Conservation (phyloP, 2,113 vertebrate species). For the Nettapus auritus region DNA sequence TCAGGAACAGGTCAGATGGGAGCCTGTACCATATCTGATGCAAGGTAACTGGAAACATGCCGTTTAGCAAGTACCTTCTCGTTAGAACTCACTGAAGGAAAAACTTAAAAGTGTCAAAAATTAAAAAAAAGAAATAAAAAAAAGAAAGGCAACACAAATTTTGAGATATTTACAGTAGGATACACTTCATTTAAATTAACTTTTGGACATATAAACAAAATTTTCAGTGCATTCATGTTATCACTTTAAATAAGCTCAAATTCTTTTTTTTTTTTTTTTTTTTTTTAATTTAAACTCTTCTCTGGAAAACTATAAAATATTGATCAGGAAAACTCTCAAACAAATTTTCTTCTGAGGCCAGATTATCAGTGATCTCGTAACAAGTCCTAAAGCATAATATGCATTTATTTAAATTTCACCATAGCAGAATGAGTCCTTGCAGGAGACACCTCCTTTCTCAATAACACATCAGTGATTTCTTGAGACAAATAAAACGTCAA, state of each 20-base stretch:
- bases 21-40: background rate
- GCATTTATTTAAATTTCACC: background rate
- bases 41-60: background rate
- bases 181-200: background rate
- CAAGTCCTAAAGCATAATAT: background rate
- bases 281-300: background rate
- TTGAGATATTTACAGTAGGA: background rate
- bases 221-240: rapidly evolving
- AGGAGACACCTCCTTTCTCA: background rate
- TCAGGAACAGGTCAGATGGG: background rate
- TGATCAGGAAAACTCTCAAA: background rate
- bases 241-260: background rate
- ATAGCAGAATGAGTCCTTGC: background rate
- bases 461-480: background rate
- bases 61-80: background rate
- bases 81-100: background rate
- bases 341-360: background rate
- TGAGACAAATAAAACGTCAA: background rate
- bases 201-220: background rate
- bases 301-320: background rate
- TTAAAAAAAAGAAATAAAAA: background rate
- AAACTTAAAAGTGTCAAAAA: background rate
- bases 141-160: background rate
- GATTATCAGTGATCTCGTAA: background rate
- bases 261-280: background rate